A percentile compares a stretch with the other conserved stretches of the same genome.
Evolutionary conservation across 2,113 vertebrate species (phyloP).

Genomic region (Cricetomys ansorgei): DNA sequence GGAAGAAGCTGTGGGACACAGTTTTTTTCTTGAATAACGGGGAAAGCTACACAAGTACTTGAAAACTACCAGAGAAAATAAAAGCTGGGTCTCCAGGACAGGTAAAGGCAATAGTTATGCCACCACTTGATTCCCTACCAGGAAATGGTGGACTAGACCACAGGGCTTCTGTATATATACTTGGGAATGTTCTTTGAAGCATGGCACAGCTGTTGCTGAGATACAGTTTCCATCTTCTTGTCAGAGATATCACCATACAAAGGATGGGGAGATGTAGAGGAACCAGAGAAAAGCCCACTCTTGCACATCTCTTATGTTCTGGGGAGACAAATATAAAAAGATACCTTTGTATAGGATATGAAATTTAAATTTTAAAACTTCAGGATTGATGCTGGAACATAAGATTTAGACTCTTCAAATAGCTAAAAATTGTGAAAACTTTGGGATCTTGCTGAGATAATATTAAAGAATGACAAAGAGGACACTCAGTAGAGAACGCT

Average conservation of each 20-base stretch:
- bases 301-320: neutral
- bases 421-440: neutral
- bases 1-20: neutral
- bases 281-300: neutral
- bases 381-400: neutral
- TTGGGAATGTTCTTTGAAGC: neutral
- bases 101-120: neutral
- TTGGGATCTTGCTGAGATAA: neutral
- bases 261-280: neutral
- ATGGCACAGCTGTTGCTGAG: too few species aligned
- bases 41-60: neutral
- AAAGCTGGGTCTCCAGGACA: neutral
- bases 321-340: neutral
- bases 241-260: neutral
- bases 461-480: neutral
- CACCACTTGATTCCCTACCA: neutral
- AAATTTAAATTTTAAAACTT: neutral
- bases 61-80: neutral
- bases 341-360: neutral
- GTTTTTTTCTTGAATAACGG: too few species aligned
- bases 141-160: fast-evolving
- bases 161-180: neutral
- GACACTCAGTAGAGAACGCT: neutral
- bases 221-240: neutral
- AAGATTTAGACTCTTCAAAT: neutral